Conservation (phyloP, 2,797 vertebrate species). For the Enteromius mattozi region DNA sequence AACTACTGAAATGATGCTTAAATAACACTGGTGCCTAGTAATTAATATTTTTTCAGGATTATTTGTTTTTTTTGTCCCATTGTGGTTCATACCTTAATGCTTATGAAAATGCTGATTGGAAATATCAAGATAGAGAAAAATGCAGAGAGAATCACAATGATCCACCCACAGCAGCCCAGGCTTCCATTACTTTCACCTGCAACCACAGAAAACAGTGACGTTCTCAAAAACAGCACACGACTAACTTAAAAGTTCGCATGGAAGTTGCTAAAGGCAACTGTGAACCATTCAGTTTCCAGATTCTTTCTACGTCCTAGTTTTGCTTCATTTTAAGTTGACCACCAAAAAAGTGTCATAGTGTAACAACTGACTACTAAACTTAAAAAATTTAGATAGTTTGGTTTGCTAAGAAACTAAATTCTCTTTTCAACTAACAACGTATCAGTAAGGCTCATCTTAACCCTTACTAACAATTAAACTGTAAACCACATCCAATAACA, state of each 20-base stretch:
- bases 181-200: conserved; percentile 65
- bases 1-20: neutral
- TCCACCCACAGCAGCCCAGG: conserved; percentile 83
- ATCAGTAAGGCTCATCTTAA: neutral
- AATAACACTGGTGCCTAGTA: neutral
- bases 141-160: conserved; percentile 80
- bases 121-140: conserved; percentile 79
- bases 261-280: too few species aligned
- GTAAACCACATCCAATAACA: neutral
- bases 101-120: conserved; percentile 86
- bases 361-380: neutral
- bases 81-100: conserved; percentile 81
- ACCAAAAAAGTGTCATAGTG: neutral
- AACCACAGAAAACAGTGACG: conserved; percentile 54
- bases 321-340: neutral
- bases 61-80: neutral
- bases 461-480: neutral
- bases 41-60: neutral
- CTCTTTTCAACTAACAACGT: neutral
- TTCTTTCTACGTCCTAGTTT: neutral
- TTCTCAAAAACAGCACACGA: neutral
- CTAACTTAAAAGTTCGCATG: neutral
- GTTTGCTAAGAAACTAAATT: neutral
- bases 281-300: neutral
- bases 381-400: neutral